Conservation (phyloP, 2,888 invertebrate genomes). For the Leptopilina drosophilae region DNA sequence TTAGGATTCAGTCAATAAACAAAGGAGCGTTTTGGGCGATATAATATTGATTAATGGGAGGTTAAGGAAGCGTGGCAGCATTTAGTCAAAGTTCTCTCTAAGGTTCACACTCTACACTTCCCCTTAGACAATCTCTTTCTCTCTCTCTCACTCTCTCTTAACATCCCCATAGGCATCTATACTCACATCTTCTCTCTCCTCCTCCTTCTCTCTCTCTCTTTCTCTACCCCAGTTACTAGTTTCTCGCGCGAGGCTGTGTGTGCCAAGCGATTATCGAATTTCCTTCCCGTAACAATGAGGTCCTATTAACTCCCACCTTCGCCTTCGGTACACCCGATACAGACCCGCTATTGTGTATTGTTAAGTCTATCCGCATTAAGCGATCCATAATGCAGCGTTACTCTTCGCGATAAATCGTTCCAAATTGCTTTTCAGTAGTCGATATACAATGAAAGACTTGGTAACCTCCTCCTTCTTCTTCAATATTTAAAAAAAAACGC, state of each 20-base stretch:
- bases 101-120: slow-evolving; percentile 64
- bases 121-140: slow-evolving; percentile 40
- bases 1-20: slow-evolving; percentile 76
- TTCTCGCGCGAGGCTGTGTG: slow-evolving; percentile 69
- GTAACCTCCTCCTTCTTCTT: not conserved
- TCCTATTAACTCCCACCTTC: slow-evolving; percentile 76
- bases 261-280: slow-evolving; percentile 77
- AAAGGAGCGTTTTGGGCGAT: slow-evolving; percentile 77
- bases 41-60: slow-evolving; percentile 78
- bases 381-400: slow-evolving; percentile 74
- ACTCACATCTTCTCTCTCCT: slow-evolving; percentile 34
- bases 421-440: slow-evolving; percentile 66
- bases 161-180: slow-evolving; percentile 22
- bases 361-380: slow-evolving; percentile 76
- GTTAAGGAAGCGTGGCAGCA: slow-evolving; percentile 77
- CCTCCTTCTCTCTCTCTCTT: slow-evolving; percentile 37
- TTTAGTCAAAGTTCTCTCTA: slow-evolving; percentile 77
- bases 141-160: slow-evolving; percentile 34
- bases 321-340: slow-evolving; percentile 68
- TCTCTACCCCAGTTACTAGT: slow-evolving; percentile 60
- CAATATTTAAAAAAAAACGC: not conserved
- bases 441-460: slow-evolving; percentile 56
- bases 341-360: slow-evolving; percentile 75
- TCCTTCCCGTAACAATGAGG: slow-evolving; percentile 77
- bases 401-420: slow-evolving; percentile 73